Base-by-base conservation (phyloP, 1,140 invertebrate species). In the Drosophila malerkotliana region DNA sequence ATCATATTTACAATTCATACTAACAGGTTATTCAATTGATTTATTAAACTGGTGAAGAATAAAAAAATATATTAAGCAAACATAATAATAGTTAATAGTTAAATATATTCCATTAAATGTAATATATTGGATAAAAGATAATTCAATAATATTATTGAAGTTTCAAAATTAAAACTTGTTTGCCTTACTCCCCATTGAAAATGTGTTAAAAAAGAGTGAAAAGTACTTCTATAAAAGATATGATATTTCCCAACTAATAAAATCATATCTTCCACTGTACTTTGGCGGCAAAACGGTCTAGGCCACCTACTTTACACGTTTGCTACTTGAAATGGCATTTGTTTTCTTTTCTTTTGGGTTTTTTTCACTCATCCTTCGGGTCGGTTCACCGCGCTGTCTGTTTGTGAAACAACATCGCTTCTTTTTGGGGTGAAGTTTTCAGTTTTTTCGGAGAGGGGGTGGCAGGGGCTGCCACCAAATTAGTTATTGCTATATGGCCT, bases 291-390 rank as follows among this genome's bases (percentile, higher is more conserved):
- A 72, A 74, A 85, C 77, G 81, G 82, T 85, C 77, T 84, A 82
- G 82, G 83, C 82, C 82, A 88, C 82, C 83, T 88, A 87, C 79
- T 87, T 87, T 85, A 87, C 78, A 82, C 83, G 83, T 88, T 87
- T 51, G 82, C 82, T 87, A 87, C 82, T 87, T 87, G 78, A 87
- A 87, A 87, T 87, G 78, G 79, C 83, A 82, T 87, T 87, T 88
- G 82, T 88, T 87, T 81, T 87, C 71, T 78, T 87, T 87, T 76
- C 64, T 39, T 74, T 5, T 41, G 53, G 34, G 18, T 18, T 63
- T 68, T 79, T 51, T 37, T 77, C 34, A 63, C 49, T 54, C 52
- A 58, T 69, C 67, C 67, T 39, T 55, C 47, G 44, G 48, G n/a
- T 34, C 48, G 39, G 57, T 75, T 69, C 47, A 41, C 44, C 53